Percentiles rank a stretch among this genome's conserved stretches.
Conservation (phyloP, 37 sponge, comb jelly and placozoan genomes). For the Geodia barretti region DNA sequence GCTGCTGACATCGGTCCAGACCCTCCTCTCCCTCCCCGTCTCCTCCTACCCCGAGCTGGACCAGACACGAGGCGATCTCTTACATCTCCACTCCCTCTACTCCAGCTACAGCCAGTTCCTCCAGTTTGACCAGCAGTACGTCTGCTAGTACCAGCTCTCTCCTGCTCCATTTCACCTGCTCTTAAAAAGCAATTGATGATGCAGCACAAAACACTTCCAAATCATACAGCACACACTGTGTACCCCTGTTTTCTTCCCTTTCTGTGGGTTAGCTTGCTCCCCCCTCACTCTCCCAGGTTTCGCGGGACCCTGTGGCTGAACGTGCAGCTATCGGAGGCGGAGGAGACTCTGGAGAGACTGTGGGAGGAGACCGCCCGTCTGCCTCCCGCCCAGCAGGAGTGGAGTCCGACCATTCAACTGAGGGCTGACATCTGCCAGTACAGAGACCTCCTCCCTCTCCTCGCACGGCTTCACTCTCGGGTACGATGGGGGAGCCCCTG, state of each 20-base stretch:
- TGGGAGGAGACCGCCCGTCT: conserved; percentile 70
- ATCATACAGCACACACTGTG: too few relatives aligned
- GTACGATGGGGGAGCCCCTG: conserved; percentile 1
- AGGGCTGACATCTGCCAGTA: conserved; percentile 58
- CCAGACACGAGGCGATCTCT: conserved; percentile 79
- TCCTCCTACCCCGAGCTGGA: conserved; percentile 82
- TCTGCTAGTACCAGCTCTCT: background rate
- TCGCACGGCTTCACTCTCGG: conserved; percentile 75
- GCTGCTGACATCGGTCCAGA: conserved; percentile 78
- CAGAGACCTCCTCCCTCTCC: conserved; percentile 72
- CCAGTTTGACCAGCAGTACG: conserved; percentile 69
- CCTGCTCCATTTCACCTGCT: too few relatives aligned
- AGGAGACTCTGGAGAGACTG: conserved; percentile 32
- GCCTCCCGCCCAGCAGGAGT: conserved; percentile 75
- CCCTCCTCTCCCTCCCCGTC: conserved; percentile 68
- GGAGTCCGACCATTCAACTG: conserved; percentile 85
- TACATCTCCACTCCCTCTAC: conserved; percentile 72
- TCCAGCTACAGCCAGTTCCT: conserved; percentile 78
- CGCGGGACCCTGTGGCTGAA: conserved; percentile 85
- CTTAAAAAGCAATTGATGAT: too few relatives aligned
- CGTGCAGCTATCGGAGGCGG: conserved; percentile 57
- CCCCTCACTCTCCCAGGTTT: conserved; percentile 37
- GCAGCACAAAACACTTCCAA: too few relatives aligned
- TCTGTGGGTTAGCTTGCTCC: background rate
- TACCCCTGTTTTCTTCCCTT: background rate